A percentile compares a stretch with the other conserved stretches of the same genome.
These are phyloP conservation scores for Thymelicus acteon DNA, from an alignment of 2,888 invertebrate genomes.

Conservation along the genomic window DNA sequence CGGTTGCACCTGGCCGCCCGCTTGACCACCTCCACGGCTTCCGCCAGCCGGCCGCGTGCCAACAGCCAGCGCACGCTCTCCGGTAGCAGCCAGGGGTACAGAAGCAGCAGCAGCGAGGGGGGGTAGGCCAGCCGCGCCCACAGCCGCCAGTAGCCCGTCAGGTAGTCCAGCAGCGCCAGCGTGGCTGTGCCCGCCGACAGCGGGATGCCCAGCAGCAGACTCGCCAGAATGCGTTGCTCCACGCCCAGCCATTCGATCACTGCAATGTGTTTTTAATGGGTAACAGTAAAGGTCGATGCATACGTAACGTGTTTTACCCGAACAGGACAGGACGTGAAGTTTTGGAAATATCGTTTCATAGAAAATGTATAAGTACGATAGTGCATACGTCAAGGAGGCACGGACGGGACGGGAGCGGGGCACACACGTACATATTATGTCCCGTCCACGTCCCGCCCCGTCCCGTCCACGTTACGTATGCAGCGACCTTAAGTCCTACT, in stretches of 20 bases:
- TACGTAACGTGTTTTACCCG: too few relatives aligned
- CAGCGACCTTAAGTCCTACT: too few relatives aligned
- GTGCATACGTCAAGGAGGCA: too few relatives aligned
- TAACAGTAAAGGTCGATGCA: too few relatives aligned
- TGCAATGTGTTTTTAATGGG: conserved; percentile 56
- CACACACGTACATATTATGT: too few relatives aligned
- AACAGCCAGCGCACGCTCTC: conserved; percentile 92
- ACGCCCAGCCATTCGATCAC: conserved; percentile 92
- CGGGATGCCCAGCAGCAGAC: conserved; percentile 88
- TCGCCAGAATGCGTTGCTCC: conserved; percentile 88
- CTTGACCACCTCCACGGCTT: conserved; percentile 85
- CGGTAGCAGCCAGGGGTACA: conserved; percentile 89
- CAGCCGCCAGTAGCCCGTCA: conserved; percentile 88
- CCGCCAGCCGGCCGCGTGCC: conserved; percentile 85
- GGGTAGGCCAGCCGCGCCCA: conserved; percentile 88
- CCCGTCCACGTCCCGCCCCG: too few relatives aligned
- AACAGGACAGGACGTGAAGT: too few relatives aligned
- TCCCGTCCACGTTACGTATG: too few relatives aligned
- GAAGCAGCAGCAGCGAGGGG: conserved; percentile 87
- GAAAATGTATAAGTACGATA: too few relatives aligned
- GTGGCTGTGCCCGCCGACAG: conserved; percentile 89
- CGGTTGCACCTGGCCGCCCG: conserved; percentile 86
- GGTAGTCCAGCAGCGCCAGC: conserved; percentile 88
- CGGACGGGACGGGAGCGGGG: too few relatives aligned
- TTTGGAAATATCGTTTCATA: too few relatives aligned